These are phyloP conservation scores for Sebastes fasciatus DNA, from an alignment of 2,113 vertebrate genomes.

Conservation along the genomic window DNA sequence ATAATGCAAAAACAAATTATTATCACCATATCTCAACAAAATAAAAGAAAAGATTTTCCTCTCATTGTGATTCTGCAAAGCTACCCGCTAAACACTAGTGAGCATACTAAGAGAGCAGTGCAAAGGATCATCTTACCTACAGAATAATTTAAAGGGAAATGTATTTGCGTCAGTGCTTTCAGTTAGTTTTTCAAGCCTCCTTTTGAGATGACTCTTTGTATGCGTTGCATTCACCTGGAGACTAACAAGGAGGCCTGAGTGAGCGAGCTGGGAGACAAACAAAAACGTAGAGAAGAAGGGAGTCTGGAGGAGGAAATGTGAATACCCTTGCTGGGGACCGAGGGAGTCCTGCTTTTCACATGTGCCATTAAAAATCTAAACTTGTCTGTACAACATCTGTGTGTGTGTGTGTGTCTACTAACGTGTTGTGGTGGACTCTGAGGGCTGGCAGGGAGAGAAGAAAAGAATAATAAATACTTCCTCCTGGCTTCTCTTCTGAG, in stretches of 20 bases:
- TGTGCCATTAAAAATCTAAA: conserved; percentile 49
- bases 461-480: conserved; percentile 48
- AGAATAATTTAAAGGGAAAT: conserved; percentile 8
- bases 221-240: conserved; percentile 47
- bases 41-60: background rate
- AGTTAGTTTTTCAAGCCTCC: conserved; percentile 23
- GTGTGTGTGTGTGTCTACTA: conserved; percentile 26
- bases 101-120: background rate
- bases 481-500: conserved; percentile 47
- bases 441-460: conserved; percentile 22
- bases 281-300: conserved; percentile 34
- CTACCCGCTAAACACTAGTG: background rate
- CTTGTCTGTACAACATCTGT: conserved; percentile 38
- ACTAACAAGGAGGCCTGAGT: conserved; percentile 40
- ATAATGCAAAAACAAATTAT: conserved; percentile 3
- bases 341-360: conserved; percentile 44
- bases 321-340: conserved; percentile 31
- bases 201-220: conserved; percentile 43
- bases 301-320: conserved; percentile 39
- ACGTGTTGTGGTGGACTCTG: conserved; percentile 19
- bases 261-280: conserved; percentile 27
- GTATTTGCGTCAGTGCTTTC: conserved; percentile 11
- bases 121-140: conserved; percentile 18
- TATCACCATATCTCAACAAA: background rate
- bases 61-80: conserved; percentile 3